Conservation (phyloP, 2,888 invertebrate species). For the Watsonalla cultraria region DNA sequence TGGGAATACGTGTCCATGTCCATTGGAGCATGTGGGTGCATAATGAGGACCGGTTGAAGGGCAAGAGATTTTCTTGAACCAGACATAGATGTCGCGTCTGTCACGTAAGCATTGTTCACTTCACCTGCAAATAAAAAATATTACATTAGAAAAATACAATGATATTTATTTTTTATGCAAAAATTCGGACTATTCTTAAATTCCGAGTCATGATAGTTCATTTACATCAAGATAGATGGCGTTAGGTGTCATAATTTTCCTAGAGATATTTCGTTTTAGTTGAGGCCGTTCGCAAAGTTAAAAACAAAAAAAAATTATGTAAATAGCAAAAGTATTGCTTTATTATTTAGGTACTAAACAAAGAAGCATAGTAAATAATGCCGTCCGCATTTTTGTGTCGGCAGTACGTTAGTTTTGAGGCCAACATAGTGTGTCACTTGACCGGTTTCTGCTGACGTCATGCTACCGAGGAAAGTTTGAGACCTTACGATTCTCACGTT, state of each 20-base stretch:
- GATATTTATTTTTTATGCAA: too few relatives aligned
- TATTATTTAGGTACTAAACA: too few relatives aligned
- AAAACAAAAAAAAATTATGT: too few relatives aligned
- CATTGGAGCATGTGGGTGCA: constrained; percentile 82
- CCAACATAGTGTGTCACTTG: neutral
- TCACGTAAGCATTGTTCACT: constrained; percentile 92
- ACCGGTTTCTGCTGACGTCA: neutral
- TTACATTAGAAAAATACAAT: neutral
- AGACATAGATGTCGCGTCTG: constrained; percentile 90
- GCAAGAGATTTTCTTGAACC: constrained; percentile 92
- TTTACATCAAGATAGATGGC: too few relatives aligned
- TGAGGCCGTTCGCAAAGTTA: too few relatives aligned
- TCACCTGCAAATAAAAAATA: constrained; percentile 81
- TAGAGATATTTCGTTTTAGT: too few relatives aligned
- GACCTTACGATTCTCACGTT: too few relatives aligned
- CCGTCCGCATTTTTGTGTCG: neutral
- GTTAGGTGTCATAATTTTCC: too few relatives aligned
- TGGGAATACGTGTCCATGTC: constrained; percentile 88
- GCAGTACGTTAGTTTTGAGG: neutral
- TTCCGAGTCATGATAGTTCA: too few relatives aligned
- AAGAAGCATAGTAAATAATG: too few relatives aligned
- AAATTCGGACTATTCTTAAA: too few relatives aligned
- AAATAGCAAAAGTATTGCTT: too few relatives aligned
- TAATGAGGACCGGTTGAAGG: constrained; percentile 90
- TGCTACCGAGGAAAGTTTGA: neutral